phyloP scores from a whole-genome alignment of 2,113 vertebrate species.

The Menidia beryllina region DNA sequence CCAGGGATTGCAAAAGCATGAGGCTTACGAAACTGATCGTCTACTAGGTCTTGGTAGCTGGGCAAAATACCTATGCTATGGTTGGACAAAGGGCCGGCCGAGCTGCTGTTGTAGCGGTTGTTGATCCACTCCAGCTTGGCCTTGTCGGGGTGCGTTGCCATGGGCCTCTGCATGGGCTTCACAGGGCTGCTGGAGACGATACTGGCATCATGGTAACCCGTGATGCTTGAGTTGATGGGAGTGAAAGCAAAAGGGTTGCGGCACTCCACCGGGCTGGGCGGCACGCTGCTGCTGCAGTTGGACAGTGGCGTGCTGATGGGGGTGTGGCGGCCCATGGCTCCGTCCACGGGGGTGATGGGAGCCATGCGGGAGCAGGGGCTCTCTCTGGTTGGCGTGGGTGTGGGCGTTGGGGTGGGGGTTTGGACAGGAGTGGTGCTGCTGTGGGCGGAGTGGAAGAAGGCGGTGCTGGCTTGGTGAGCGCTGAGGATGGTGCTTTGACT shows the following conservation, averaged over 20 bases:
- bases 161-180: conserved; percentile 98
- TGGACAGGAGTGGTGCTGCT: conserved; percentile 93
- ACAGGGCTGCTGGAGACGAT: conserved; percentile 97
- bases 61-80: conserved; percentile 90
- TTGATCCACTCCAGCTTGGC: conserved; percentile 99
- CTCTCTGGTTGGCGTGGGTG: conserved; percentile 90
- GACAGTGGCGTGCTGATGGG: conserved; percentile 96
- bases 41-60: conserved; percentile 96
- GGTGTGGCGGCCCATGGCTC: conserved; percentile 94
- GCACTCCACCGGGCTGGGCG: conserved; percentile 97
- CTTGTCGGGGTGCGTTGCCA: conserved; percentile 98
- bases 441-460: conserved; percentile 93
- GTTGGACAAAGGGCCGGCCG: conserved; percentile 85
- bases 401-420: conserved; percentile 88
- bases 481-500: conserved; percentile 84
- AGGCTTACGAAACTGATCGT: conserved; percentile 97
- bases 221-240: conserved; percentile 96
- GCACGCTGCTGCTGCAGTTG: conserved; percentile 97
- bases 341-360: conserved; percentile 94
- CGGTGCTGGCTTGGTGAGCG: conserved; percentile 82
- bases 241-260: conserved; percentile 98
- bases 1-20: conserved; percentile 96
- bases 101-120: conserved; percentile 88
- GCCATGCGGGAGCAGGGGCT: conserved; percentile 94
- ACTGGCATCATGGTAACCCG: conserved; percentile 94